Conservation (phyloP, 2,888 invertebrate genomes). For the Drosophila macrothrix region DNA sequence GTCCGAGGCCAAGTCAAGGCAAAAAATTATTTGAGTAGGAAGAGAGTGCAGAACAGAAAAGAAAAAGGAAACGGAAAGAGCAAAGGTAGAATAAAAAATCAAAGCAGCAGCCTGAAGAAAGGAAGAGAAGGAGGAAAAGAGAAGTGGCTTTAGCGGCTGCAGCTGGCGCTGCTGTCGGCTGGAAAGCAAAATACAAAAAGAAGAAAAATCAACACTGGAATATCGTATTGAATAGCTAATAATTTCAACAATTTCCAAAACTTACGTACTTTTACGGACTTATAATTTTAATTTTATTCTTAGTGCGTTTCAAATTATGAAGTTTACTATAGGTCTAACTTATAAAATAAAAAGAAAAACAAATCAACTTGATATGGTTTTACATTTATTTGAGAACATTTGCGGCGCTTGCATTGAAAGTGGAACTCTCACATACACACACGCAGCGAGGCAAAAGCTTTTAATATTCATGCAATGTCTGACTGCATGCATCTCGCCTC, state of each 20-base stretch:
- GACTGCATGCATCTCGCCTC: conserved; percentile 9
- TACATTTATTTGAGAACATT: conserved; percentile 21
- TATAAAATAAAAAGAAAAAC: conserved; percentile 53
- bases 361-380: conserved; percentile 5
- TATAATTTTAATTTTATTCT: conserved; percentile 67
- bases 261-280: conserved; percentile 69
- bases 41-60: conserved; percentile 26
- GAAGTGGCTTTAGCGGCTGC: conserved; percentile 45
- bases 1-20: conserved; percentile 17
- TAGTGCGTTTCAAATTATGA: conserved; percentile 70
- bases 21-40: conserved; percentile 23
- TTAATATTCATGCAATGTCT: conserved; percentile 16
- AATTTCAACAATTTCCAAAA: conserved; percentile 55
- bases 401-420: conserved; percentile 28
- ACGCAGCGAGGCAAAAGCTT: conserved; percentile 28
- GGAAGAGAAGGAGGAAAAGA: conserved; percentile 1
- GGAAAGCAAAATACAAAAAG: conserved; percentile 13
- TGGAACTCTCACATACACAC: conserved; percentile 1
- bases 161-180: conserved; percentile 57
- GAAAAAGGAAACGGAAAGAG: conserved; percentile 19
- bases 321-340: conserved; percentile 63
- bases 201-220: conserved; percentile 37
- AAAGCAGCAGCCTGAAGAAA: conserved; percentile 14
- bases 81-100: conserved; percentile 35
- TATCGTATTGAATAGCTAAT: conserved; percentile 53